Evolutionary conservation across 2,113 vertebrate species (phyloP), one percentile per base, ranked within the genome.

Genomic region (Rissa tridactyla): DNA sequence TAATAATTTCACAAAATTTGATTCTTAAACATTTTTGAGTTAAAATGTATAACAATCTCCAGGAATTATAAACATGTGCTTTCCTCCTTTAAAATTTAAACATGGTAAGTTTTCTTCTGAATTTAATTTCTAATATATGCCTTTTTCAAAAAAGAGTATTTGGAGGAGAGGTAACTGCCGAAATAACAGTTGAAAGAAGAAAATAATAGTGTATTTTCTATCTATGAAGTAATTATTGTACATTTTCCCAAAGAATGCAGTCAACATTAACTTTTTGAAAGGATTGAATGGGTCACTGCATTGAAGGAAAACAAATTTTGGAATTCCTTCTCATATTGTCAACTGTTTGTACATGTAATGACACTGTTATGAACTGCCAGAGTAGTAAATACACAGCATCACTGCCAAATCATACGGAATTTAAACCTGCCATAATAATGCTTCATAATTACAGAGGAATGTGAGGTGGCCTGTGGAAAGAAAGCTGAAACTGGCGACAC

Each of bases 381-480:
- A 26, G 17, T 38, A 70, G 30, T 88, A 94, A 97, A 94, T 84
- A 82, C 15, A 73, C 21, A 51, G 7, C 32, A 13, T 30, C 55
- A 55, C 55, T 94, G 85, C 52, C 85, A 94, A 95, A 84, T 92
- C 44, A 60, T 71, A 84, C 4, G 62, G 72, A 82, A 83, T 84
- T 86, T 89, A 92, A 94, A 89, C 32, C 36, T 70, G 13, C 29
- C 64, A 51, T 90, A 60, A 80, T 36, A 64, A 32, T 54, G 61
- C 57, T 95, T 87, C 66, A 84, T 94, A 95, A 94, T 96, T 83
- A 40, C 47, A 62, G 15, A 88, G 76, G 57, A 91, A 92, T 86
- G 40, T 66, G 47, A 70, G 30, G 44, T 82, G 11, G 62, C 20
- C 70, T 90, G 62, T 89, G 77, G 64, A 77, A 90, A 89, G 76